Evolutionary conservation across 2,797 vertebrate genomes (phyloP).

Genomic region (Fringilla coelebs): DNA sequence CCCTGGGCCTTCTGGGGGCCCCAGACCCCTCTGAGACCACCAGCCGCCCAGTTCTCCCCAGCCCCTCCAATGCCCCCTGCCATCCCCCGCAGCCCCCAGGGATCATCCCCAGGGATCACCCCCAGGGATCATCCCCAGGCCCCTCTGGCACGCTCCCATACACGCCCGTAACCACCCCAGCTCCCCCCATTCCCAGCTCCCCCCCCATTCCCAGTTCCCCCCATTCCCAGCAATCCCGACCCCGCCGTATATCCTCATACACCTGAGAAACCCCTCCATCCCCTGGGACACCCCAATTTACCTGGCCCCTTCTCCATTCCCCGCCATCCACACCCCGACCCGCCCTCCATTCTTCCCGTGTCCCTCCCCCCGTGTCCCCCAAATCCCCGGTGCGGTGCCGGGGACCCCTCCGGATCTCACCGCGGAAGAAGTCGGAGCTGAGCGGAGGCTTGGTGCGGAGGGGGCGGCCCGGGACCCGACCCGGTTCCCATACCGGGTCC

Average conservation of each 20-base stretch:
- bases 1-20: background rate
- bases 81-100: background rate
- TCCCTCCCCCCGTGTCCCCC: background rate
- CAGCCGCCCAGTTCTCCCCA: background rate
- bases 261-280: background rate
- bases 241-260: background rate
- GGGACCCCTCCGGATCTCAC: background rate
- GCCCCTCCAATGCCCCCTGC: too few species aligned
- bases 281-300: background rate
- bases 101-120: background rate
- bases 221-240: background rate
- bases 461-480: background rate
- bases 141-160: too few species aligned
- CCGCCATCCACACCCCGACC: background rate
- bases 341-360: background rate
- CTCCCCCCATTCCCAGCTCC: too few species aligned
- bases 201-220: too few species aligned
- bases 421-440: conserved; percentile 74
- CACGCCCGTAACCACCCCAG: background rate
- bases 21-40: background rate
- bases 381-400: too few species aligned
- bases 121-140: background rate
- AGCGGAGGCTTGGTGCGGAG: conserved; percentile 56
- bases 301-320: background rate
- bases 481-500: background rate